Conservation (phyloP, 2,113 vertebrate species). For the Camelus dromedarius region DNA sequence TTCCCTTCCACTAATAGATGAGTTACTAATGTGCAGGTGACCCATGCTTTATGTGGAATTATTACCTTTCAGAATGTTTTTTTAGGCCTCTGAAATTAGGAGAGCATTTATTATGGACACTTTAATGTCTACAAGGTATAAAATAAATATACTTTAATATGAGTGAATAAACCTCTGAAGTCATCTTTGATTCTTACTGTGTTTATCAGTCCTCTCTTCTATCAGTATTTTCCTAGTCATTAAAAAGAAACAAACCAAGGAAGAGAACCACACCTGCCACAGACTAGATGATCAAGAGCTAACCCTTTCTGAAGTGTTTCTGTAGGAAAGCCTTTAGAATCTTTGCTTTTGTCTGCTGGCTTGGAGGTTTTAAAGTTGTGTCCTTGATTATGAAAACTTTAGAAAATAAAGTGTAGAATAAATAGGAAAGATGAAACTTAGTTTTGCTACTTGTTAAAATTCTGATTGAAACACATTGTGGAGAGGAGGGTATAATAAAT, state of each 20-base stretch:
- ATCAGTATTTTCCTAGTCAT: constrained; percentile 14
- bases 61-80: neutral
- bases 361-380: neutral
- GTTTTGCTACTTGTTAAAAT: neutral
- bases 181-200: neutral
- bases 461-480: neutral
- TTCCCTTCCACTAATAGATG: neutral
- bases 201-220: neutral
- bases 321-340: neutral
- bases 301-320: neutral
- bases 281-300: neutral
- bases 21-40: neutral
- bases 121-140: neutral
- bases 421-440: neutral
- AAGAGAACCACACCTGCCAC: neutral
- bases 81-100: neutral
- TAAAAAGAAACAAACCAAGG: neutral
- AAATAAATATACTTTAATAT: neutral
- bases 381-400: neutral
- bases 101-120: neutral
- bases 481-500: neutral
- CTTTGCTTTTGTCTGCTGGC: neutral
- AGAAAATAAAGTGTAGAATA: neutral
- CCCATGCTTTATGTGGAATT: neutral
- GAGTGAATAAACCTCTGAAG: constrained; percentile 1